phyloP scores from a whole-genome alignment of 2,113 vertebrate genomes.

The Bubo blakistoni region DNA sequence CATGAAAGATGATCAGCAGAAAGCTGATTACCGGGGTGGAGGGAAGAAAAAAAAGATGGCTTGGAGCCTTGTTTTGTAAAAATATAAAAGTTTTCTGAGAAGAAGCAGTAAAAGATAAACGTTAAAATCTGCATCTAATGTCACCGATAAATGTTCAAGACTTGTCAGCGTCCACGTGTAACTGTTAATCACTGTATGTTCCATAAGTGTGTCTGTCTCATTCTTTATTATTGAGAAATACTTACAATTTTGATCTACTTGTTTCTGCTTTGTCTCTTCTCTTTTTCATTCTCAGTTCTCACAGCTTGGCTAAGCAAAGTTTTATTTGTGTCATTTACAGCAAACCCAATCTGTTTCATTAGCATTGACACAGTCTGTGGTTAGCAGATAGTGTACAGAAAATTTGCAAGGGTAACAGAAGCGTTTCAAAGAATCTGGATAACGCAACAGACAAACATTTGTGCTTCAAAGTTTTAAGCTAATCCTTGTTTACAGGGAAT shows the following conservation, averaged over 20 bases:
- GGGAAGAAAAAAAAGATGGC: neutral
- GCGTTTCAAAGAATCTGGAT: neutral
- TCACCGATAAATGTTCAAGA: neutral
- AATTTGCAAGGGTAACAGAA: neutral
- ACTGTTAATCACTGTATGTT: neutral
- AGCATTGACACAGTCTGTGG: neutral
- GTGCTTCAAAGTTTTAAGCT: neutral
- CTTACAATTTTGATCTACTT: neutral
- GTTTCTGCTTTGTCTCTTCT: neutral
- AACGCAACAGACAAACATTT: neutral
- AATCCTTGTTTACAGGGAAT: neutral
- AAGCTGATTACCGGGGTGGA: neutral
- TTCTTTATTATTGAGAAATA: neutral
- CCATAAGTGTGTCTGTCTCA: neutral
- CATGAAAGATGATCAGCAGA: neutral
- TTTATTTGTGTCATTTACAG: slow-evolving; percentile 1
- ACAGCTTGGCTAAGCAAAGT: neutral
- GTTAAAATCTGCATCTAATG: neutral
- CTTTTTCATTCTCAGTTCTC: neutral
- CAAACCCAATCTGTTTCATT: slow-evolving; percentile 7
- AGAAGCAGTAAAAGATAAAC: neutral
- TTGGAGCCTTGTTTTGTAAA: neutral
- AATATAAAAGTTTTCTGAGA: neutral
- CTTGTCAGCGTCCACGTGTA: neutral
- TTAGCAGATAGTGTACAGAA: neutral